Conservation (phyloP, 1,140 invertebrate species). For the Theocolax elegans region DNA sequence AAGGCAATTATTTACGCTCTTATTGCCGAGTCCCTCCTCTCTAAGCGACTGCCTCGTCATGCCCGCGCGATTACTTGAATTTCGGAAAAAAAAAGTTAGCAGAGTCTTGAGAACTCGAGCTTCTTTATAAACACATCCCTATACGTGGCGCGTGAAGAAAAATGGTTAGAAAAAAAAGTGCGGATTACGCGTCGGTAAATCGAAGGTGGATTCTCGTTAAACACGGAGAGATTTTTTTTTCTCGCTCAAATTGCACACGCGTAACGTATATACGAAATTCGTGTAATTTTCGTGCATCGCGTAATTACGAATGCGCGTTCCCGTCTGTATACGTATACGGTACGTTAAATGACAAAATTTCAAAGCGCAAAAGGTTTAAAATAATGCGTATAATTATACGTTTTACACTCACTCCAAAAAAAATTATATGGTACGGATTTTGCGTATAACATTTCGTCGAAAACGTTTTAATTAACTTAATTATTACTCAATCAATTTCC, state of each 20-base stretch:
- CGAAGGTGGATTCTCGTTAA: conserved; percentile 19
- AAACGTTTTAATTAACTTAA: too few species aligned
- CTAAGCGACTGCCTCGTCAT: conserved; percentile 34
- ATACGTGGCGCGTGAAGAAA: not conserved
- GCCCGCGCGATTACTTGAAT: conserved; percentile 24
- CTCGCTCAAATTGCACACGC: not conserved
- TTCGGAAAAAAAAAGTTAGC: not conserved
- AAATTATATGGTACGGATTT: too few species aligned
- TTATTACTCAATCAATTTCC: too few species aligned
- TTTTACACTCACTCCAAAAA: too few species aligned
- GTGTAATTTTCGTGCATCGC: too few species aligned
- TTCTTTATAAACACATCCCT: not conserved
- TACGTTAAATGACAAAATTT: too few species aligned
- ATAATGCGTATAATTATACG: too few species aligned
- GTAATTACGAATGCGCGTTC: too few species aligned
- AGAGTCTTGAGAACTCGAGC: not conserved
- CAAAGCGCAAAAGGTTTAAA: too few species aligned
- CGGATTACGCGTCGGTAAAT: conserved; percentile 17
- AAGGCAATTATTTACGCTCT: conserved; percentile 25
- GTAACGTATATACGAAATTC: too few species aligned
- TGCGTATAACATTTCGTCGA: too few species aligned
- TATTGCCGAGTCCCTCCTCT: not conserved
- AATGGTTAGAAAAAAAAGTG: conserved; percentile 46
- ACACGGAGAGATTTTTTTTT: conserved; percentile 5
- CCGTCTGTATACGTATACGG: too few species aligned